These are phyloP conservation scores for Periophthalmodon schlosseri DNA, from an alignment of 2,113 vertebrate genomes.

Conservation along the genomic window DNA sequence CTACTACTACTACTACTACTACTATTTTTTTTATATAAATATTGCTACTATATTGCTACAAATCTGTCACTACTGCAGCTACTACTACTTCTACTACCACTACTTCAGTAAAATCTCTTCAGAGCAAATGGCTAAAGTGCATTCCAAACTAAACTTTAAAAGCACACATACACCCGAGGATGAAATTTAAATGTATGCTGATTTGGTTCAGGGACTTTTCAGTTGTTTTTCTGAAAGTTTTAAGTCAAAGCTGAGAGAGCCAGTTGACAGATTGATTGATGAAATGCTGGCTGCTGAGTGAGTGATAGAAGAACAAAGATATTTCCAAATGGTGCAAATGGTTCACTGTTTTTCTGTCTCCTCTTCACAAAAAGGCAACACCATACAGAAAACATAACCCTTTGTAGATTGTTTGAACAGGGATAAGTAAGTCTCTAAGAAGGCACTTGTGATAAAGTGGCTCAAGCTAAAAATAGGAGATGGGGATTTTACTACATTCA, in stretches of 20 bases:
- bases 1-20: too few relatives aligned
- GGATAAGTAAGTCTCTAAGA: not conserved
- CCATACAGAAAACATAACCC: not conserved
- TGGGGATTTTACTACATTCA: too few relatives aligned
- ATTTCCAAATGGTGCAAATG: not conserved
- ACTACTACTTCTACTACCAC: too few relatives aligned
- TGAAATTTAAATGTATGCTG: not conserved
- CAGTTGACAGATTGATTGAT: not conserved
- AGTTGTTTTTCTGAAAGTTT: not conserved
- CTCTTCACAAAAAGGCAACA: not conserved
- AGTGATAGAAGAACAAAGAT: not conserved
- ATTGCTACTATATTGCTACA: too few relatives aligned
- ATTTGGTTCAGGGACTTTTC: not conserved
- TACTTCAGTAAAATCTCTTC: not conserved
- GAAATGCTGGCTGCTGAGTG: not conserved
- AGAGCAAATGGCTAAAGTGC: not conserved
- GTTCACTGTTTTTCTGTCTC: not conserved
- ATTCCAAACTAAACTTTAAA: too few relatives aligned
- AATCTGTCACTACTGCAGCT: too few relatives aligned
- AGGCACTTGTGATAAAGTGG: not conserved
- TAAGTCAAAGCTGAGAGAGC: not conserved
- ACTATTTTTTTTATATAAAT: too few relatives aligned
- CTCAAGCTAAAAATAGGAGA: not conserved
- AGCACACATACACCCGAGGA: not conserved
- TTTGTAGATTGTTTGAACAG: not conserved